Base-by-base conservation (phyloP, 2,113 vertebrate genomes). In the Conger conger region DNA sequence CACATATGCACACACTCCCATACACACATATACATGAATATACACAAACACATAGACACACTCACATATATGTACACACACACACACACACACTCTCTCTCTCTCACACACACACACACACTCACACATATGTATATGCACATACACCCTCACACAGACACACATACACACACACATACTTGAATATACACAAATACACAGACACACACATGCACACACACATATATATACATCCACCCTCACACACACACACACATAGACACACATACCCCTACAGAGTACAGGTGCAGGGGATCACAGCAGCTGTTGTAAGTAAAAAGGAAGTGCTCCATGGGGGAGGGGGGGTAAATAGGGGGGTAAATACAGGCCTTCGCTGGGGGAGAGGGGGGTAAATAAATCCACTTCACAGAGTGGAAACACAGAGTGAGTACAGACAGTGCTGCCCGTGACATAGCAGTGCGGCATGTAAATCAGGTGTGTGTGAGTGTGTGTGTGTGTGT, bases 231-330 rank as follows among this genome's bases (percentile, higher is more conserved):
- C 23, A 27, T 20, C 4, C 18, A 60, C 57, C 23, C 57, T 33
- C 63, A 73, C 63, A 73, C 27, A 30, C n/a, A 73, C 63, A 73
- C 63, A 30, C n/a, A 33, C n/a, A 11, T 11, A 33, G n/a, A 73
- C 68, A 73, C 68, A n/a, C 68, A 73, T 30, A 33, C n/a, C 68
- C 63, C 68, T 73, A n/a, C 68, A 5, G 68, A 73, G 68, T 73
- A 73, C 68, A 73, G 68, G 68, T 73, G 68, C 68, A 73, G 2
- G 68, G 68, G 68, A 73, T 73, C 68, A 73, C n/a, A 30, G 68
- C 60, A 68, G 30, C 68, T 73, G 68, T 73, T 73, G 27, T 33
- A 73, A 73, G 68, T 73, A 73, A 73, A 50, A 73, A 33, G 68
- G 68, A 73, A 73, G 68, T n/a, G n/a, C 27, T 73, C 68, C 68